Percentiles rank a stretch among this genome's conserved stretches.
Conservation (phyloP, 2,113 vertebrate genomes). For the Corythornis madagascariensis region DNA sequence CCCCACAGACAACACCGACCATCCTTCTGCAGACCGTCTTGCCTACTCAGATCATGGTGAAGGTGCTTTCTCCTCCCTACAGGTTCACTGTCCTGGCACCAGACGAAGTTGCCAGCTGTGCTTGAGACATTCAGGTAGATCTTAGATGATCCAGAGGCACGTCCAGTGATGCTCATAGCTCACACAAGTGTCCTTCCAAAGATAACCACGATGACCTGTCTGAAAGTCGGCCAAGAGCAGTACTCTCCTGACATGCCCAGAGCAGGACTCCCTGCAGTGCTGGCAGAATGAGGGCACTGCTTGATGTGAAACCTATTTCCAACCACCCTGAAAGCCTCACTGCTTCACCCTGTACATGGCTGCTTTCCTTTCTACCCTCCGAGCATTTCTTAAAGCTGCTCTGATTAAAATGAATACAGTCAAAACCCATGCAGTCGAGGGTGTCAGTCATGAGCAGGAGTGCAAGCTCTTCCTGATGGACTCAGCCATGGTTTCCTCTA, state of each 20-base stretch:
- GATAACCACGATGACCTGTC: background rate
- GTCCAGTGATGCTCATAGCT: fast-evolving
- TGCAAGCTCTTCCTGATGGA: constrained; percentile 18
- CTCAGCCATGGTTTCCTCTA: background rate
- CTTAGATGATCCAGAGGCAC: background rate
- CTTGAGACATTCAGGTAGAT: background rate
- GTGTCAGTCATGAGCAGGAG: background rate
- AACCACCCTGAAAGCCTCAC: background rate
- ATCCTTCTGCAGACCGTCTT: background rate
- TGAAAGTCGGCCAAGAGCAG: background rate
- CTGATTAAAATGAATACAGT: constrained; percentile 4
- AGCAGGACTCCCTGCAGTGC: fast-evolving
- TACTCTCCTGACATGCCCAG: background rate
- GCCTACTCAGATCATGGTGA: background rate
- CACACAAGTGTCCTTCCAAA: background rate
- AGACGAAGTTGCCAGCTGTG: background rate
- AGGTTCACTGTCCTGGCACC: fast-evolving
- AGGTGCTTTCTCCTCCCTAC: background rate
- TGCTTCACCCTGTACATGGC: background rate
- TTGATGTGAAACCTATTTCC: background rate
- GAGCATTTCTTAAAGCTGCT: background rate
- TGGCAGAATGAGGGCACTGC: background rate
- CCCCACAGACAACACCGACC: background rate
- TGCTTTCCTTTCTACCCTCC: background rate
- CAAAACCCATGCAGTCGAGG: background rate